phyloP scores from a whole-genome alignment of 1,140 invertebrate genomes.

The Drosophila pachea region DNA sequence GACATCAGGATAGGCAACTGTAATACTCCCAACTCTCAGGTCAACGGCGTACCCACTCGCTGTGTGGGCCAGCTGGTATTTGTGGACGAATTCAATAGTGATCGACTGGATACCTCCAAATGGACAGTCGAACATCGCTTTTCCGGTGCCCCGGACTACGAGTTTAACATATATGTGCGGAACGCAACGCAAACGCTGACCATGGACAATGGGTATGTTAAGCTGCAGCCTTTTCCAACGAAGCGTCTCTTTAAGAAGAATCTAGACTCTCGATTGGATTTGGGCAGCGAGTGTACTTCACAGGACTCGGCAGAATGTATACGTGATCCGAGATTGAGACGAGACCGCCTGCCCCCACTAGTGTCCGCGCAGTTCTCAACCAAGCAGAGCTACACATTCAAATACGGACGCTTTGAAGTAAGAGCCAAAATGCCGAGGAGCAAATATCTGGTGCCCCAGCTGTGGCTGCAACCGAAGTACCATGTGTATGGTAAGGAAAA shows the following conservation, averaged over 20 bases:
- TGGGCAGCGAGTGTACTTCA: conserved; percentile 80
- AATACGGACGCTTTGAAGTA: conserved; percentile 85
- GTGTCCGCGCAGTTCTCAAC: conserved; percentile 83
- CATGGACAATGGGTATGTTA: conserved; percentile 80
- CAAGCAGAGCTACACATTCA: conserved; percentile 82
- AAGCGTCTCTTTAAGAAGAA: conserved; percentile 79
- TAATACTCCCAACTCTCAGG: conserved; percentile 34
- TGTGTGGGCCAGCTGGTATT: conserved; percentile 81
- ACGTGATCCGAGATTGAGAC: conserved; percentile 36
- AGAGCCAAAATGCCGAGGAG: conserved; percentile 85
- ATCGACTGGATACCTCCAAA: conserved; percentile 52
- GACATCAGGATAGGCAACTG: conserved; percentile 48
- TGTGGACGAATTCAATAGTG: conserved; percentile 80
- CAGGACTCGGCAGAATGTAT: conserved; percentile 77
- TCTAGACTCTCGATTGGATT: conserved; percentile 77
- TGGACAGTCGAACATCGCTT: conserved; percentile 79
- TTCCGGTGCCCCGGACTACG: conserved; percentile 79
- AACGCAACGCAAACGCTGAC: conserved; percentile 81
- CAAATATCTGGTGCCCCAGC: conserved; percentile 86
- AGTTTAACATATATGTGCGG: conserved; percentile 85
- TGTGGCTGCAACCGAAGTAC: conserved; percentile 80
- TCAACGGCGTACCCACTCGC: conserved; percentile 67
- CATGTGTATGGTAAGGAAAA: conserved; percentile 77
- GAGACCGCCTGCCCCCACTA: conserved; percentile 80
- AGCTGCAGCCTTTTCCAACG: conserved; percentile 81